These are phyloP conservation scores for Pelecanoides urinatrix DNA, from an alignment of 2,113 vertebrate genomes.

Conservation along the genomic window DNA sequence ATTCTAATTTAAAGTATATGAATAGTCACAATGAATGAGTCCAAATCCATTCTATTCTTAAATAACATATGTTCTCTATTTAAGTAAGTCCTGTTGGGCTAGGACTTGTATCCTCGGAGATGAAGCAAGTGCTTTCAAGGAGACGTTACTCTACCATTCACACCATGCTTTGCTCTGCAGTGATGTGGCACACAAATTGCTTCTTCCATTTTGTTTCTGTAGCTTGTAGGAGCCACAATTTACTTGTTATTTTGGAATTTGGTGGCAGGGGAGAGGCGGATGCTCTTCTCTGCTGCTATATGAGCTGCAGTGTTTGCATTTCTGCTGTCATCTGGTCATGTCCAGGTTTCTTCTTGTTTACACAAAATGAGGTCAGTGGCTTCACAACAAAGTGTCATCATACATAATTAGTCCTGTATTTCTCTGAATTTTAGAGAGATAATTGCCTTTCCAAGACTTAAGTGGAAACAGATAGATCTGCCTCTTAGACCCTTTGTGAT, in stretches of 20 bases:
- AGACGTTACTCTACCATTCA: not conserved
- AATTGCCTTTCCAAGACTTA: not conserved
- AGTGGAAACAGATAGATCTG: rapidly evolving
- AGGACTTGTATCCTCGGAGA: not conserved
- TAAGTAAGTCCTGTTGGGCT: not conserved
- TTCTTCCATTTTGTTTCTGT: not conserved
- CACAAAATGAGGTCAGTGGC: not conserved
- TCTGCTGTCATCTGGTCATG: not conserved
- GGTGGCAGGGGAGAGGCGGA: rapidly evolving
- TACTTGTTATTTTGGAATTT: not conserved
- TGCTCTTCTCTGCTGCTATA: not conserved
- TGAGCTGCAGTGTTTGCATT: not conserved
- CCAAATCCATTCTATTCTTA: not conserved
- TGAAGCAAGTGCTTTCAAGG: not conserved
- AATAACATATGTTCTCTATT: not conserved
- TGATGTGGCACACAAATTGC: not conserved
- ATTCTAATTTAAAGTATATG: not conserved
- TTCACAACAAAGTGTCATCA: not conserved
- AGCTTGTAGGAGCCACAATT: not conserved
- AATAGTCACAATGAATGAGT: not conserved
- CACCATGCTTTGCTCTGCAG: not conserved
- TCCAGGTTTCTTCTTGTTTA: not conserved
- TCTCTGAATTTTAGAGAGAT: not conserved
- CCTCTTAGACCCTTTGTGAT: not conserved
- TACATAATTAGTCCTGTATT: not conserved